Evolutionary conservation across 1,140 invertebrate species (phyloP).

Genomic region (Bombus impatiens): DNA sequence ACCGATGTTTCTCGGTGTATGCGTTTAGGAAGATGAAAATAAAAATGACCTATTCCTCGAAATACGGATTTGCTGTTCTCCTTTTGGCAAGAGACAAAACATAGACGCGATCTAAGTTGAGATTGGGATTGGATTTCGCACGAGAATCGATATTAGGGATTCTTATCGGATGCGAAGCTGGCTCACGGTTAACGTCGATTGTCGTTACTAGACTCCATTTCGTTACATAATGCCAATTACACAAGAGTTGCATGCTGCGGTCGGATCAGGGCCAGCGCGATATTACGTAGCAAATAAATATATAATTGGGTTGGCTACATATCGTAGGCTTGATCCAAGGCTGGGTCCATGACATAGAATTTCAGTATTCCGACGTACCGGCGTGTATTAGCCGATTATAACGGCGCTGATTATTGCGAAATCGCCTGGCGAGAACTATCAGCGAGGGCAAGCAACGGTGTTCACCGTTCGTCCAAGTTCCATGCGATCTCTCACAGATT

Average conservation of each 20-base stretch:
- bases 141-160: not conserved
- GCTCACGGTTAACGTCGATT: conserved; percentile 38
- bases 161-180: conserved; percentile 3
- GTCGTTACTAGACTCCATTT: conserved; percentile 22
- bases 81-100: too few species aligned
- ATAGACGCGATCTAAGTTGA: too few species aligned
- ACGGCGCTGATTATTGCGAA: conserved; percentile 39
- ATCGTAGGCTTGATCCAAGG: conserved; percentile 73
- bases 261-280: conserved; percentile 76
- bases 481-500: not conserved
- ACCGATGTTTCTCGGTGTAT: too few species aligned
- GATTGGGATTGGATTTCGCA: too few species aligned
- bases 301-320: conserved; percentile 75
- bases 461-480: not conserved
- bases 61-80: too few species aligned
- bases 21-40: too few species aligned
- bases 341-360: conserved; percentile 77
- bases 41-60: too few species aligned
- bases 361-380: conserved; percentile 56
- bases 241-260: conserved; percentile 74
- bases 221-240: conserved; percentile 74
- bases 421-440: conserved; percentile 12
- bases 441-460: not conserved
- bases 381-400: conserved; percentile 51
- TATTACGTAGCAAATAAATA: conserved; percentile 78